Evolutionary conservation across 1,140 invertebrate genomes (phyloP).

Genomic region (Copidosoma floridanum): DNA sequence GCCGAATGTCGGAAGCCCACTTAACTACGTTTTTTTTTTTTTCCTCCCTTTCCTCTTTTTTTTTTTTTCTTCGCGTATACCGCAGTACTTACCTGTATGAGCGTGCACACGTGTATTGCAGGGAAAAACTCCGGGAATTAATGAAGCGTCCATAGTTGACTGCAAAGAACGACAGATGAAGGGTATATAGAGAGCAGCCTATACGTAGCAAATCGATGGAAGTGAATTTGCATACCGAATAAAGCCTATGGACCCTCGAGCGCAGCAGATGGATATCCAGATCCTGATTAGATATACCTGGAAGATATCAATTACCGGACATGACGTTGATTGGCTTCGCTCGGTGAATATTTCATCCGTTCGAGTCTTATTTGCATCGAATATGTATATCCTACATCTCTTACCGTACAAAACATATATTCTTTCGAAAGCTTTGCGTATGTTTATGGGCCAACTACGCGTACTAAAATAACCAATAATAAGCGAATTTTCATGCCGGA

Average conservation of each 20-base stretch:
- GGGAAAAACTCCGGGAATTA: constrained; percentile 21
- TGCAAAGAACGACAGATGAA: too few relatives aligned
- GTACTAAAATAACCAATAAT: too few relatives aligned
- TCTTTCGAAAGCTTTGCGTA: too few relatives aligned
- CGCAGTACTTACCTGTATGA: too few relatives aligned
- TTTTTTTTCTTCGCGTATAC: constrained; percentile 2
- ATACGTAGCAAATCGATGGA: constrained; percentile 22
- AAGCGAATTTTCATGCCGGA: too few relatives aligned
- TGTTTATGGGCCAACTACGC: too few relatives aligned
- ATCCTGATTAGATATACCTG: constrained; percentile 24
- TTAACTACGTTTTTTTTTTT: constrained; percentile 20
- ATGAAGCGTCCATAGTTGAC: constrained; percentile 24
- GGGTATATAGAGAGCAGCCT: too few relatives aligned
- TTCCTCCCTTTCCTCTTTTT: background rate
- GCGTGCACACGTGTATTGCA: too few relatives aligned
- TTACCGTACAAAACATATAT: too few relatives aligned
- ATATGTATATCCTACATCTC: too few relatives aligned
- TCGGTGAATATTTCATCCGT: constrained; percentile 20
- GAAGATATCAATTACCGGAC: constrained; percentile 26
- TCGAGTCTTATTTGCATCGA: background rate
- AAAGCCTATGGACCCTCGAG: constrained; percentile 14
- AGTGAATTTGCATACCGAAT: constrained; percentile 19
- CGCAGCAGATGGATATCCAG: constrained; percentile 10
- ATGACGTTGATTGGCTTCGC: constrained; percentile 23
- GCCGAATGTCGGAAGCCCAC: constrained; percentile 30